A percentile compares a stretch with the other conserved stretches of the same genome.
phyloP scores from a whole-genome alignment of 2,797 vertebrate genomes.

The Manis javanica region DNA sequence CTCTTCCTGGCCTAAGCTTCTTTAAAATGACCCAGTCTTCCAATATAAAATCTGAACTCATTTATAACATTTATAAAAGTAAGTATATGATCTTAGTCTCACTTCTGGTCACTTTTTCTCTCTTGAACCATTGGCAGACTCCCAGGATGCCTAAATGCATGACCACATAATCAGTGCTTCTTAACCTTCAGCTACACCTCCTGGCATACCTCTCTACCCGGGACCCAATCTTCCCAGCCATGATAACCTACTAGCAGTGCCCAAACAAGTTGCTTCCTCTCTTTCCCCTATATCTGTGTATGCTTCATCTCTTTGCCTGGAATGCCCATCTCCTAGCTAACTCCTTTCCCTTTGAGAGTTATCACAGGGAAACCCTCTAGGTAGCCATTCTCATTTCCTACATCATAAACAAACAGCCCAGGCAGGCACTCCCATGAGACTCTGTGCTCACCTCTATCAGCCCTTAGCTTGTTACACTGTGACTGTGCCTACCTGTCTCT shows the following conservation, averaged over 20 bases:
- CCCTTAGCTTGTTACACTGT: background rate
- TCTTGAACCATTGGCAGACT: background rate
- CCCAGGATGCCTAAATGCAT: background rate
- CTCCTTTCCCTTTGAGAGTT: conserved; percentile 2
- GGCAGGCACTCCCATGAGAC: background rate
- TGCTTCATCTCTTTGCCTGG: background rate
- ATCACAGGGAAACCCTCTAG: background rate
- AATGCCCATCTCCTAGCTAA: background rate
- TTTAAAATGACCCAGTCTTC: conserved; percentile 14
- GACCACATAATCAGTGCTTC: background rate
- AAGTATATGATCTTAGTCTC: background rate
- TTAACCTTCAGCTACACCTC: background rate
- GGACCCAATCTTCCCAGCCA: background rate
- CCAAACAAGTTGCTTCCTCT: background rate
- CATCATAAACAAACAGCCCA: background rate
- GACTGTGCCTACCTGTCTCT: background rate
- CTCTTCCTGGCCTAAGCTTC: background rate
- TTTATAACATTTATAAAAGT: background rate
- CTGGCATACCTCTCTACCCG: background rate
- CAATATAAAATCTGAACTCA: conserved; percentile 8
- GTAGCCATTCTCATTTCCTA: background rate
- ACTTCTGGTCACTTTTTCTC: background rate
- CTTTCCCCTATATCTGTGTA: background rate
- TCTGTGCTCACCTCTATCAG: background rate
- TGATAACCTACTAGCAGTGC: background rate